Conservation (phyloP, 2,888 invertebrate genomes). For the Electrophaes corylata region DNA sequence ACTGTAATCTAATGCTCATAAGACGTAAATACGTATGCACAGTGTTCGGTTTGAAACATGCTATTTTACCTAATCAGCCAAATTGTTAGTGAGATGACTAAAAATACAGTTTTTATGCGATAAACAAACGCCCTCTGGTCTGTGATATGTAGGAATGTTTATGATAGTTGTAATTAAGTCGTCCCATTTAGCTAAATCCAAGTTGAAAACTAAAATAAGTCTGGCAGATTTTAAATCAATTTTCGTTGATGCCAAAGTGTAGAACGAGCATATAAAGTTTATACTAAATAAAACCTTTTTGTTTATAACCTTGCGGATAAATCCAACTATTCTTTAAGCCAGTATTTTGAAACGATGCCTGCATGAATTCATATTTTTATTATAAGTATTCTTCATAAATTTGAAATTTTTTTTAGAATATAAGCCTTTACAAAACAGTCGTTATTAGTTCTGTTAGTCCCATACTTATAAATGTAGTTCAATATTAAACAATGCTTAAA, state of each 20-base stretch:
- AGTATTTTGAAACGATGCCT: too few relatives aligned
- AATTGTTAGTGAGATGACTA: conserved; percentile 54
- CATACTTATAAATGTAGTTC: too few relatives aligned
- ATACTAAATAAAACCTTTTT: too few relatives aligned
- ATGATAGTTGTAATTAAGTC: conserved; percentile 27
- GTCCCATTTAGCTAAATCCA: conserved; percentile 26
- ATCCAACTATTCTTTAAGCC: too few relatives aligned
- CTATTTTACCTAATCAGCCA: conserved; percentile 59
- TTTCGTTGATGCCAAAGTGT: conserved; percentile 19
- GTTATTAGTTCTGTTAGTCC: too few relatives aligned
- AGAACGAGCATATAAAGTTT: not conserved
- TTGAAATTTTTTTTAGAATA: too few relatives aligned
- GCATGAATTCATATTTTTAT: too few relatives aligned
- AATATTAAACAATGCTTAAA: too few relatives aligned
- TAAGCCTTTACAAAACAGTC: too few relatives aligned
- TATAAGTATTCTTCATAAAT: too few relatives aligned
- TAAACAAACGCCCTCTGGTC: conserved; percentile 50
- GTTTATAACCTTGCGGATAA: too few relatives aligned
- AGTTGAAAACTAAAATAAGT: conserved; percentile 25
- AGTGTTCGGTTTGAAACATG: conserved; percentile 14
- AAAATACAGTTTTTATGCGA: conserved; percentile 25
- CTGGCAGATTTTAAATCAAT: conserved; percentile 21
- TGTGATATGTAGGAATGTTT: conserved; percentile 59
- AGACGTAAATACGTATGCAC: conserved; percentile 1
- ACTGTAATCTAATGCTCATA: conserved; percentile 3